phyloP scores from a whole-genome alignment of 2,888 invertebrate genomes.

The Pantelozetes paolii region DNA sequence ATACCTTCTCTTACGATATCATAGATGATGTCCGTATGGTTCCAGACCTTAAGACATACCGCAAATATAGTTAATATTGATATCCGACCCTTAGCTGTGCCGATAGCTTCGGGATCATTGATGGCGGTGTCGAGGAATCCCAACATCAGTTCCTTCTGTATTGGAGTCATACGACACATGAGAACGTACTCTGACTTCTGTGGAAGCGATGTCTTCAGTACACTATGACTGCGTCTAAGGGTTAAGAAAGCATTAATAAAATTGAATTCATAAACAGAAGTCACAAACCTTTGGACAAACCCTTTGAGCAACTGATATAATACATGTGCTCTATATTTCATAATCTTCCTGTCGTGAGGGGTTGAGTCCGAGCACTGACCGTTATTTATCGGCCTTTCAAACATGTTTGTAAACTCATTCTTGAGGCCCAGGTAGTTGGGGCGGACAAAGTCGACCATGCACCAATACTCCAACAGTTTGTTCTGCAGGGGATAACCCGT shows the following conservation, averaged over 20 bases:
- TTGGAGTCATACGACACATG: conserved; percentile 77
- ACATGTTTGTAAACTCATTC: conserved; percentile 97
- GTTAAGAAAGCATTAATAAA: conserved; percentile 21
- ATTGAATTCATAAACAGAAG: conserved; percentile 36
- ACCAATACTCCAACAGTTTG: conserved; percentile 91
- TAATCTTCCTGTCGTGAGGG: conserved; percentile 82
- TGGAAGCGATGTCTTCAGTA: conserved; percentile 84
- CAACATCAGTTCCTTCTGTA: conserved; percentile 85
- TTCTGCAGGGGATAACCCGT: conserved; percentile 98
- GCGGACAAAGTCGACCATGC: conserved; percentile 97
- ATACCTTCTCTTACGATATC: conserved; percentile 74
- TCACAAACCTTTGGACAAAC: conserved; percentile 78
- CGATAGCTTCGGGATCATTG: conserved; percentile 66
- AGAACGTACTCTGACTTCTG: conserved; percentile 93
- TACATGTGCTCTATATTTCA: conserved; percentile 93
- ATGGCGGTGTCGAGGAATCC: conserved; percentile 59
- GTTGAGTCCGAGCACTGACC: conserved; percentile 97
- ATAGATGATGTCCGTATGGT: conserved; percentile 86
- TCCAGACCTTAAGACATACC: conserved; percentile 96
- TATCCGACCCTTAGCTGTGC: conserved; percentile 67
- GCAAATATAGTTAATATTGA: conserved; percentile 97
- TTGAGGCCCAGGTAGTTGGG: conserved; percentile 95
- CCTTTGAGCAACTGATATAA: conserved; percentile 88
- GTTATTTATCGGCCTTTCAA: conserved; percentile 95
- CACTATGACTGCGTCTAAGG: conserved; percentile 78